phyloP scores from a whole-genome alignment of 2,797 vertebrate species.

The Catharus ustulatus region DNA sequence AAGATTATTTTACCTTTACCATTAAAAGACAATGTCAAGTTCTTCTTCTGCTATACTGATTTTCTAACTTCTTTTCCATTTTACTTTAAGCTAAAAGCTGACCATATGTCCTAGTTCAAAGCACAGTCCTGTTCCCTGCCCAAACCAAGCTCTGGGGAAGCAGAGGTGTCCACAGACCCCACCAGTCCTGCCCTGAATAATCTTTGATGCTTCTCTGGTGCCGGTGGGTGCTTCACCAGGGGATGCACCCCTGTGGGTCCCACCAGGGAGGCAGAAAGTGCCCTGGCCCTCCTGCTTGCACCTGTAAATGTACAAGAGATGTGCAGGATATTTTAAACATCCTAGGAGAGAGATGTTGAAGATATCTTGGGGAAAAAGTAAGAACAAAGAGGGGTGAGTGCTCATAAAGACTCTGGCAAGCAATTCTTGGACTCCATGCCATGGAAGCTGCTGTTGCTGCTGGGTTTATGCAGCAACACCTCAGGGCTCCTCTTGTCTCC shows the following conservation, averaged over 20 bases:
- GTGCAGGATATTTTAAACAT: background rate
- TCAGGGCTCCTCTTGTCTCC: background rate
- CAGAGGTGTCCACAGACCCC: background rate
- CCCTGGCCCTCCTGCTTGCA: background rate
- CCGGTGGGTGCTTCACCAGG: background rate
- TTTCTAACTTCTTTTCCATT: slow-evolving; percentile 42
- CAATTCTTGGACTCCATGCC: background rate
- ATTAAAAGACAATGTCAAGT: background rate
- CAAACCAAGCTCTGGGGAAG: background rate
- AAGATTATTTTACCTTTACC: background rate
- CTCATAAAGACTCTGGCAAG: background rate
- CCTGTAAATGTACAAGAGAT: background rate
- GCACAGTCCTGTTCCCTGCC: background rate
- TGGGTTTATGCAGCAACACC: background rate
- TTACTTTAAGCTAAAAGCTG: slow-evolving; percentile 44
- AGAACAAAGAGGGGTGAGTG: background rate
- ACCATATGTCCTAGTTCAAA: background rate
- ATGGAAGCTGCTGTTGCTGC: background rate
- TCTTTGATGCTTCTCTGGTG: background rate
- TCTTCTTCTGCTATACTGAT: slow-evolving; percentile 17
- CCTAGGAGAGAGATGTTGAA: background rate
- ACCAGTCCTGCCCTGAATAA: background rate
- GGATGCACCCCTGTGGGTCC: background rate
- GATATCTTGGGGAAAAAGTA: background rate
- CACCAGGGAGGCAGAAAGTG: background rate